Evolutionary conservation across 1,140 invertebrate genomes (phyloP).

Genomic region (Tetramorium simillimum): DNA sequence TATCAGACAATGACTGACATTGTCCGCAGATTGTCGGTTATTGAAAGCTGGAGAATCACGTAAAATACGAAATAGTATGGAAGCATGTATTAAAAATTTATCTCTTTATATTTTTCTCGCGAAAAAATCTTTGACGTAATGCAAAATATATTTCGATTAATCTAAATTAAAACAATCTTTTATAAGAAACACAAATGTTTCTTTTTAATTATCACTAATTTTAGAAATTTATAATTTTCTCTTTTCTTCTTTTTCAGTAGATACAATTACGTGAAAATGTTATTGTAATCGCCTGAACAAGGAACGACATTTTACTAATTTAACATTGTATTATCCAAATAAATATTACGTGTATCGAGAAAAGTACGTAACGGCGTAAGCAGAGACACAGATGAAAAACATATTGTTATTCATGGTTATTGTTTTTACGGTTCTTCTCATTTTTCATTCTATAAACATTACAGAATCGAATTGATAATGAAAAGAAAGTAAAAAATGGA

Average conservation of each 20-base stretch:
- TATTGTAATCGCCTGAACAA: background rate
- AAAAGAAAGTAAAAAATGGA: background rate
- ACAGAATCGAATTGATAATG: background rate
- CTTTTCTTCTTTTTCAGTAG: too few relatives aligned
- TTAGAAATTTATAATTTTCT: background rate
- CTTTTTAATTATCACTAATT: background rate
- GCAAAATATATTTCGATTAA: background rate
- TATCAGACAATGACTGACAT: too few relatives aligned
- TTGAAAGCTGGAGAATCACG: background rate
- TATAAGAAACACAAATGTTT: background rate
- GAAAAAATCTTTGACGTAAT: background rate
- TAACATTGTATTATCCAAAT: background rate
- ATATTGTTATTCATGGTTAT: background rate
- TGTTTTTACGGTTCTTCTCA: background rate
- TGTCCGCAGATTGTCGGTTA: too few relatives aligned
- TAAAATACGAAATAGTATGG: background rate
- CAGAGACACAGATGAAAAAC: background rate
- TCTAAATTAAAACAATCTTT: background rate
- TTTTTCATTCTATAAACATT: background rate
- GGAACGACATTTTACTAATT: background rate
- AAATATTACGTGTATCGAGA: background rate
- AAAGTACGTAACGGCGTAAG: background rate
- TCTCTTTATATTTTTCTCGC: background rate
- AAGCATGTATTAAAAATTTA: background rate
- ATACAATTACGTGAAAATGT: too few relatives aligned